phyloP scores from a whole-genome alignment of 2,113 vertebrate genomes.

The Tachuris rubrigastra region DNA sequence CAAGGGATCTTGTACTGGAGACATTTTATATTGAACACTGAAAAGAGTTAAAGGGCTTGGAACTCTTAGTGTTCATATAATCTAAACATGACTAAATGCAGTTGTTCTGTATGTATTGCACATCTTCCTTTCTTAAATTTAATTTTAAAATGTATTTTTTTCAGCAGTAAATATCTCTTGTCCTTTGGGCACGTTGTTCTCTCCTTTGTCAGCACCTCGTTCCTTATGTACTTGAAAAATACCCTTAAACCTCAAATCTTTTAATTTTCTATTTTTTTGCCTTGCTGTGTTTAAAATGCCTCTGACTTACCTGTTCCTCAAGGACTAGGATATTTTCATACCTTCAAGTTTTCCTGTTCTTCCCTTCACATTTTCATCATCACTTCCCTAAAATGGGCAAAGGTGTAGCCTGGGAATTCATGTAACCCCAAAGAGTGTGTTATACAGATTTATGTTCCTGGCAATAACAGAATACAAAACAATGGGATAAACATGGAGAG shows the following conservation, averaged over 20 bases:
- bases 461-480: not conserved
- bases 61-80: not conserved
- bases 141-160: not conserved
- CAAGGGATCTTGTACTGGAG: not conserved
- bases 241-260: not conserved
- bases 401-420: not conserved
- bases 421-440: not conserved
- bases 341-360: not conserved
- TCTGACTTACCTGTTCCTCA: not conserved
- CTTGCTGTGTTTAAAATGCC: not conserved
- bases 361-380: not conserved
- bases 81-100: not conserved
- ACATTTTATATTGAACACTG: not conserved
- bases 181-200: not conserved
- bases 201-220: not conserved
- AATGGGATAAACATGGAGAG: not conserved
- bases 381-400: not conserved
- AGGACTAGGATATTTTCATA: not conserved
- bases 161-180: not conserved
- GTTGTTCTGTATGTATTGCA: not conserved
- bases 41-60: not conserved
- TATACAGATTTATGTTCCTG: not conserved
- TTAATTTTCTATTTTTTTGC: not conserved
- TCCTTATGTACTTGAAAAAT: not conserved
- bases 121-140: not conserved